These are phyloP conservation scores for Ptychoptera albimana DNA, from an alignment of 2,888 invertebrate species.

Conservation along the genomic window DNA sequence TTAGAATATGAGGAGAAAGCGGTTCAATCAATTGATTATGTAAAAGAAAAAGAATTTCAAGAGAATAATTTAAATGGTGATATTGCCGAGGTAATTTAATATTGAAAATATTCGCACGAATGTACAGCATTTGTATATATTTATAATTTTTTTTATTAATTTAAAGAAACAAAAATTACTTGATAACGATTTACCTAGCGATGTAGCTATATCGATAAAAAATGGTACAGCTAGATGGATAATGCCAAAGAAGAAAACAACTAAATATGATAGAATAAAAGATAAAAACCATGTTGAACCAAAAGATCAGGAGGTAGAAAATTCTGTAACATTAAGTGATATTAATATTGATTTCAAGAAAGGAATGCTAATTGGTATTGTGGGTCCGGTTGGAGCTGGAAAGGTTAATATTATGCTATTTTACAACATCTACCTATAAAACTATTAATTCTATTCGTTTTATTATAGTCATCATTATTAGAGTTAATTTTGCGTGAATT, in stretches of 20 bases:
- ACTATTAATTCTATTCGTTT: too few relatives aligned
- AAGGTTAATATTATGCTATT: constrained; percentile 24
- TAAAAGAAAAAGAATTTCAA: constrained; percentile 7
- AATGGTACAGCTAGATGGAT: constrained; percentile 34
- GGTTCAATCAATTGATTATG: not conserved
- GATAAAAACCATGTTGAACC: constrained; percentile 2
- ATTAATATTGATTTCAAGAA: constrained; percentile 36
- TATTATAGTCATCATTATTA: constrained; percentile 42
- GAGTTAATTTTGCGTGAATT: constrained; percentile 60
- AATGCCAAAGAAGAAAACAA: constrained; percentile 12
- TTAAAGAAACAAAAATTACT: constrained; percentile 3
- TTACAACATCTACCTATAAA: too few relatives aligned
- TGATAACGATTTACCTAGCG: constrained; percentile 15
- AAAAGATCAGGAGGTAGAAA: constrained; percentile 3
- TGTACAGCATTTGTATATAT: not conserved
- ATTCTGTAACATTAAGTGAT: constrained; percentile 31
- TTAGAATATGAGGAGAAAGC: constrained; percentile 27
- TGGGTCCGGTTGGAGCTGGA: constrained; percentile 62
- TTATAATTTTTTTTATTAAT: not conserved
- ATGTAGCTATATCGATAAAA: constrained; percentile 10
- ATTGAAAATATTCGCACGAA: not conserved
- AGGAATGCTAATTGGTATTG: constrained; percentile 48
- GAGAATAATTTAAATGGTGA: constrained; percentile 8
- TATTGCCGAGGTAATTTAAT: constrained; percentile 4
- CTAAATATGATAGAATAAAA: not conserved